These are phyloP conservation scores for Brachymystax lenok DNA, from an alignment of 2,797 vertebrate genomes.

Conservation along the genomic window DNA sequence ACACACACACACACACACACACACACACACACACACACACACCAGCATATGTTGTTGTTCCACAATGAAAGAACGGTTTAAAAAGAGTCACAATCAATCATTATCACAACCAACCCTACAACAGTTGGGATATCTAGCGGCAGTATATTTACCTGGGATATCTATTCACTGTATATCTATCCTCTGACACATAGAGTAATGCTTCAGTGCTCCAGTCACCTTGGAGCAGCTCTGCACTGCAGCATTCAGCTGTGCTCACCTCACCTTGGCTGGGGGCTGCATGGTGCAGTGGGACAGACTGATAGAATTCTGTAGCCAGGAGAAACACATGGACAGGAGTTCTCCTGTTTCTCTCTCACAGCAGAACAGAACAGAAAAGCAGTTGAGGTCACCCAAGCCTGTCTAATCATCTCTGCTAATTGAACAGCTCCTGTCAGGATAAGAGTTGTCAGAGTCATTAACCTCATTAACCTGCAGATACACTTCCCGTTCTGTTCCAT, in stretches of 20 bases:
- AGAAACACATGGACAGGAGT: constrained; percentile 14
- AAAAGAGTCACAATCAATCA: neutral
- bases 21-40: neutral
- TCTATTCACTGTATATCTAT: neutral
- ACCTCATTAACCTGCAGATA: constrained; percentile 7
- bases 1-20: neutral
- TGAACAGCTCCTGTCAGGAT: neutral
- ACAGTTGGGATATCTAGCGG: neutral
- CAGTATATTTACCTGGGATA: neutral
- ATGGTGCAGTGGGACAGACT: constrained; percentile 25
- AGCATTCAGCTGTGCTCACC: constrained; percentile 32
- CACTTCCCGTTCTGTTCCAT: neutral
- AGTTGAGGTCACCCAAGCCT: neutral
- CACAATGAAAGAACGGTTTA: neutral
- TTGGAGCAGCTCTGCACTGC: constrained; percentile 49
- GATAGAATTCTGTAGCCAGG: constrained; percentile 39
- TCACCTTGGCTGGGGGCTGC: constrained; percentile 33
- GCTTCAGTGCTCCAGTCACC: constrained; percentile 35
- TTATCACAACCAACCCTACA: neutral
- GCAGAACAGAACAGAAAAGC: neutral
- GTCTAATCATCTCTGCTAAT: constrained; percentile 3
- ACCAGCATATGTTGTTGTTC: neutral
- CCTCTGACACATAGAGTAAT: neutral
- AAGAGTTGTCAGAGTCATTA: neutral
- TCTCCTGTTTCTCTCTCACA: neutral